Evolutionary conservation across 2,113 vertebrate genomes (phyloP), one percentile per base, ranked within the genome.

Genomic region (Oryzias woworae): DNA sequence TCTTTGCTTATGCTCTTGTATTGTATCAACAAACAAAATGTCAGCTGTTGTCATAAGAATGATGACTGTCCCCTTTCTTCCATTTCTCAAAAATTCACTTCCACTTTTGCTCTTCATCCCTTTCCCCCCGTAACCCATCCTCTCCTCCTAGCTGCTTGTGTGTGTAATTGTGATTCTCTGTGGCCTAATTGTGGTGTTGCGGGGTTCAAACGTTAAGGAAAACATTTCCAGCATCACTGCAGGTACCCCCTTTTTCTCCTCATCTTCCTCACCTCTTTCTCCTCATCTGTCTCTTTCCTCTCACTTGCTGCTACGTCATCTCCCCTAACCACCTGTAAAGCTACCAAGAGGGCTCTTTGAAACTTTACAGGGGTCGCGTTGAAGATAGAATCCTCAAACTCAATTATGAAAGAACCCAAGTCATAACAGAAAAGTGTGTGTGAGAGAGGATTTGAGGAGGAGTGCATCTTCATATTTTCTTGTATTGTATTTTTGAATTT

Each of bases 181-280:
- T 71, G 66, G 75, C 24, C 65, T 87, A 85, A 90, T 87, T 86
- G 75, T 69, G 78, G 71, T 69, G 61, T 78, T 81, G 67, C 69
- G 22, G 66, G 76, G 64, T 77, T 80, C 60, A 69, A 75, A 75
- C 62, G 50, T 83, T 44, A 77, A 42, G 42, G 63, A 62, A 69
- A 77, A 47, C 66, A 66, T 75, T 81, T 67, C 62, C 70, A 24
- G 58, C 68, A 81, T 54, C 20, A 62, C 52, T 47, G 50, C n/a
- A 51, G 12, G 47, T 57, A 26, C 45, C 67, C 44, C 22, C 41
- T n/a, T 65, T 62, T 36, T 24, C 36, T 20, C 15, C 47, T 36
- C 72, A 48, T 53, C 13, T 17, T 46, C 59, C 62, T 52, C 46
- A 51, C 42, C 36, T 55, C 62, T 36, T 60, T 55, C 43, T 14